These are phyloP conservation scores for Cheiracanthium punctorium DNA, from an alignment of 2,888 invertebrate genomes.

Conservation along the genomic window DNA sequence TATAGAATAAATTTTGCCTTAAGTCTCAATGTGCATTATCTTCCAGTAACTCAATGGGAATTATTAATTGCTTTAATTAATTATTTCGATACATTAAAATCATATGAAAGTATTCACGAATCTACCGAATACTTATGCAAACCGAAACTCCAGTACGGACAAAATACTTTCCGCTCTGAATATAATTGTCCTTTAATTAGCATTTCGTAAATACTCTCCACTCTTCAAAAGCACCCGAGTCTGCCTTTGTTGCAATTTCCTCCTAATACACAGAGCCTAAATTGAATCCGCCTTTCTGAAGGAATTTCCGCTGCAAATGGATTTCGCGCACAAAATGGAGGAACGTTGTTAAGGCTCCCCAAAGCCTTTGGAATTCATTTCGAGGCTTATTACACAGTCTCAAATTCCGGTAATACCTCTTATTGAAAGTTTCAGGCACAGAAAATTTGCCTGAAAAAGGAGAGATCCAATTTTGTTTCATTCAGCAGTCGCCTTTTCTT, in stretches of 20 bases:
- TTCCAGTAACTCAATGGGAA: too few relatives aligned
- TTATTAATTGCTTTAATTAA: neutral
- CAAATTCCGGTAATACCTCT: conserved; percentile 25
- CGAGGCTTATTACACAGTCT: conserved; percentile 37
- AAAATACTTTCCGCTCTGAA: conserved; percentile 41
- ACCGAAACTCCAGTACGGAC: conserved; percentile 11
- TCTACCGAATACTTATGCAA: neutral
- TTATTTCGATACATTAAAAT: neutral
- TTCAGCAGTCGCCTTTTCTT: neutral
- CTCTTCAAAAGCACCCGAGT: conserved; percentile 19
- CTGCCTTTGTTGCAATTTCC: conserved; percentile 50
- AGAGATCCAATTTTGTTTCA: conserved; percentile 6
- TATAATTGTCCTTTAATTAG: conserved; percentile 66
- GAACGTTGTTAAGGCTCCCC: conserved; percentile 21
- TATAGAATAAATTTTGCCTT: too few relatives aligned
- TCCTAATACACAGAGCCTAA: conserved; percentile 33
- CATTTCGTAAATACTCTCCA: conserved; percentile 41
- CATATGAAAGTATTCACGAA: neutral
- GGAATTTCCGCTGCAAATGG: conserved; percentile 40
- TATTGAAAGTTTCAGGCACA: neutral
- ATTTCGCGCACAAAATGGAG: conserved; percentile 23
- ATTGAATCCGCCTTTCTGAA: conserved; percentile 38
- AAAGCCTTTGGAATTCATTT: conserved; percentile 27
- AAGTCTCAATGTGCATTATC: too few relatives aligned
- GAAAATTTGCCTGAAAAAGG: neutral